These are phyloP conservation scores for Eufriesea mexicana DNA, from an alignment of 1,140 invertebrate genomes.

Conservation along the genomic window DNA sequence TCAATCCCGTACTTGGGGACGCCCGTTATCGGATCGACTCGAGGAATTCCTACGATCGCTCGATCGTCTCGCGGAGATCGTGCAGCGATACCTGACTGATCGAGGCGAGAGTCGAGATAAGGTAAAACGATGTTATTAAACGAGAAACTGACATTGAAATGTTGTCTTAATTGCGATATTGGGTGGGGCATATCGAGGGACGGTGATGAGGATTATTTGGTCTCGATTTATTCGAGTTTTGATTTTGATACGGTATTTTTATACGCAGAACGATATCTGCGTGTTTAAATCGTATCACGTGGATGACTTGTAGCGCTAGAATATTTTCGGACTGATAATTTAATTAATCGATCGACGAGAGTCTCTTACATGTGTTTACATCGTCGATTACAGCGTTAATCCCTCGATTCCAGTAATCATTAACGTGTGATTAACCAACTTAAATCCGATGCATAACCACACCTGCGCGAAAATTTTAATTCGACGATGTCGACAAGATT, in stretches of 20 bases:
- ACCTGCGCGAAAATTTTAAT: no score
- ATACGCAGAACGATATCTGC: no score
- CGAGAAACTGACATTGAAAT: neutral
- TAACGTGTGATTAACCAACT: neutral
- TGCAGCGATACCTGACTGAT: neutral
- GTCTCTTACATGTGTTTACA: neutral
- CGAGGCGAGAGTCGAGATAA: neutral
- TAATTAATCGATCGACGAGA: no score
- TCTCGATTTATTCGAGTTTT: neutral
- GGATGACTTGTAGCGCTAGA: no score
- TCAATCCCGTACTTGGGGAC: slow-evolving; percentile 14
- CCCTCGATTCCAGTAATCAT: neutral
- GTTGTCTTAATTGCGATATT: neutral
- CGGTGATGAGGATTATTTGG: neutral
- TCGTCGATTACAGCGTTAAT: neutral
- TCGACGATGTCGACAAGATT: neutral
- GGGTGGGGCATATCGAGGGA: no score
- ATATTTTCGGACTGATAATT: no score
- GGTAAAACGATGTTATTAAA: neutral
- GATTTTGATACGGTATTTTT: no score
- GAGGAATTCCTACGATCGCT: neutral
- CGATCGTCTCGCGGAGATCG: neutral
- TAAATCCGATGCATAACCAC: neutral
- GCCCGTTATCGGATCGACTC: neutral
- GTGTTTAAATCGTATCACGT: no score